These are phyloP conservation scores for Harpalus rubripes DNA, from an alignment of 2,888 invertebrate species.

Conservation along the genomic window DNA sequence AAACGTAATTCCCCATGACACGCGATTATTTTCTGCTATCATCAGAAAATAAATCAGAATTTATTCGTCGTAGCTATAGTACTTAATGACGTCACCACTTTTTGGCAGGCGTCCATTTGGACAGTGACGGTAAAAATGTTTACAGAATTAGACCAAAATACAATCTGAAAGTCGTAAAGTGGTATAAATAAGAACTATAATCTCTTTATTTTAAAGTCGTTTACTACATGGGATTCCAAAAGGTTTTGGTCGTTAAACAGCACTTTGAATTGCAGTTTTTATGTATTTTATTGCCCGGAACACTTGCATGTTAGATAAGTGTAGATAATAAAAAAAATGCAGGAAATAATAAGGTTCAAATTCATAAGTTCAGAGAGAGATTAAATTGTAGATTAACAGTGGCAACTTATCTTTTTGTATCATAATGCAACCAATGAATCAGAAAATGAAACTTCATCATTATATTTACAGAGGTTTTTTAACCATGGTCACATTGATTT, in stretches of 20 bases:
- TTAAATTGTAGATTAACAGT: not conserved
- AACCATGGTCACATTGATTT: too few relatives aligned
- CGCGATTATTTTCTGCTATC: constrained; percentile 1
- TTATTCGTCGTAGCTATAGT: constrained; percentile 10
- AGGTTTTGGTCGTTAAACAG: not conserved
- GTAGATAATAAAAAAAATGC: not conserved
- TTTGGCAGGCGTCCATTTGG: constrained; percentile 27
- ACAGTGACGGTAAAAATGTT: constrained; percentile 10
- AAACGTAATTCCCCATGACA: constrained; percentile 39
- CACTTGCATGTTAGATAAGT: not conserved
- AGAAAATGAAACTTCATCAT: not conserved
- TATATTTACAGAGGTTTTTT: too few relatives aligned
- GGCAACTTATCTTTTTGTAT: not conserved
- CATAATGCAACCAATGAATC: not conserved
- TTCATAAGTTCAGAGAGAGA: not conserved
- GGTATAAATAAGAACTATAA: not conserved
- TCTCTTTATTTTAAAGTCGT: not conserved
- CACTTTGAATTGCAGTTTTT: not conserved
- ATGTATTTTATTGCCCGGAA: not conserved
- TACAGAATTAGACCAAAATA: constrained; percentile 1
- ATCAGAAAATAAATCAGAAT: constrained; percentile 14
- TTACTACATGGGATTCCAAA: not conserved
- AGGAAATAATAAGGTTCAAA: not conserved
- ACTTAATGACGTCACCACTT: constrained; percentile 9
- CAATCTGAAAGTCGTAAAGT: not conserved